Evolutionary conservation across 2,888 invertebrate species (phyloP), one percentile per base, ranked within the genome.

Genomic region (Hermaeophaga mercurialis): DNA sequence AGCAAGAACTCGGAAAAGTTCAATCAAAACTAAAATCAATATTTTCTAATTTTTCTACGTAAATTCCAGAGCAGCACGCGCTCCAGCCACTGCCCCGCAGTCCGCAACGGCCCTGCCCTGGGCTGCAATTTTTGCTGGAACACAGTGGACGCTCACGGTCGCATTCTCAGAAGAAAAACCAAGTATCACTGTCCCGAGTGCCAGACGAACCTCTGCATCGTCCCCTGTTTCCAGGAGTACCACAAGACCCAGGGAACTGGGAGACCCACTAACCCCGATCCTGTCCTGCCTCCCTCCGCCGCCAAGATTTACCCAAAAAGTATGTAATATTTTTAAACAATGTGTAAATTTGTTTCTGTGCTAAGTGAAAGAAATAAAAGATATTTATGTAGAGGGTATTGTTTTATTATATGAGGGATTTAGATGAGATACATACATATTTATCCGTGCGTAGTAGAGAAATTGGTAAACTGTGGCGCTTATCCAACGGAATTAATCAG

Each of bases 111-210:
- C 0, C 91, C 93, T 3, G 91, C 92, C 1, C 79, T 93, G 60
- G 90, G 91, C 65, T 93, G 93, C 78, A 92, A 92, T 79, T 92
- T 88, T 75, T 93, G 93, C 78, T 93, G 93, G 93, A 93, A 93
- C 75, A 91, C 92, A 0, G 89, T 91, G 39, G 92, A 93, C 75
- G 85, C 85, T 39, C 88, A 89, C 77, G 91, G 91, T 28, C 80
- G 92, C 63, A 91, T 91, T 69, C 80, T 92, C 46, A 83, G 93
- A 39, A 83, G 92, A 57, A 93, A 93, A 79, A 93, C 93, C 1
- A 92, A 93, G 76, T 93, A 91, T 77, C 91, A 92, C 73, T 93
- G 93, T 78, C 92, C 92, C 0, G 92, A 93, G 75, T 93, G 93
- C 76, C 89, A 90, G 77, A 90, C 90, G 59, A 93, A 93, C 78